phyloP scores from a whole-genome alignment of 2,888 invertebrate species.

The Xestia c-nigrum region DNA sequence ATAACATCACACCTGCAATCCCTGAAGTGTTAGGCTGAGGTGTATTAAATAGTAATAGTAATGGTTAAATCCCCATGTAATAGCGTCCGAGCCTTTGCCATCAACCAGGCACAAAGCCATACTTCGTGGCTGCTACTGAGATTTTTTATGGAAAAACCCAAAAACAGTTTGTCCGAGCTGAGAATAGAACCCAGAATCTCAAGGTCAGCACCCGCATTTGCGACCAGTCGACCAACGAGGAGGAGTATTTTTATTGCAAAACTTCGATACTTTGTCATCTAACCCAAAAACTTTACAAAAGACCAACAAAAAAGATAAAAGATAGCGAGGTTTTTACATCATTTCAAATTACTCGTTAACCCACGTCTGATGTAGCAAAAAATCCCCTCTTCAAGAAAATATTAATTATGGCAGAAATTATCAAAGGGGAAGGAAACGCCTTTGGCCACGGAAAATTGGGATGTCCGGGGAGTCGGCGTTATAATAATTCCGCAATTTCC shows the following conservation, averaged over 20 bases:
- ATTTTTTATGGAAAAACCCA: no score
- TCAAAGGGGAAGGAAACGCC: slow-evolving; percentile 52
- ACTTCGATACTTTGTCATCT: slow-evolving; percentile 30
- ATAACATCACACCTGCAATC: no score
- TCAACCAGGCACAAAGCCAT: no score
- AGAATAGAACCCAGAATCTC: no score
- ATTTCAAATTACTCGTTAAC: slow-evolving; percentile 49
- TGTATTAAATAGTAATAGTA: no score
- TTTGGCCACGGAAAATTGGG: slow-evolving; percentile 51
- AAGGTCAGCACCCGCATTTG: no score
- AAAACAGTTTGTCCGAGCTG: no score
- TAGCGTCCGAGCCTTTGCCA: no score
- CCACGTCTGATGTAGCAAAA: slow-evolving; percentile 46
- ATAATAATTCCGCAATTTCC: slow-evolving; percentile 55
- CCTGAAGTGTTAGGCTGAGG: no score
- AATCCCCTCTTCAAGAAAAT: slow-evolving; percentile 39
- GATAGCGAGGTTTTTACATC: slow-evolving; percentile 1
- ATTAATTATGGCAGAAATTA: slow-evolving; percentile 60
- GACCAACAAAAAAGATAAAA: slow-evolving; percentile 40
- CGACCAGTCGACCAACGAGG: no score
- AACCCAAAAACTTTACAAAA: slow-evolving; percentile 27
- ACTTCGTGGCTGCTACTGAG: no score
- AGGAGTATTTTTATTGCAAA: slow-evolving; percentile 14
- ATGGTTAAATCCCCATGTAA: no score
- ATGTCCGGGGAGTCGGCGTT: slow-evolving; percentile 29